Evolutionary conservation across 2,113 vertebrate species (phyloP).

Genomic region (Malurus elegans): DNA sequence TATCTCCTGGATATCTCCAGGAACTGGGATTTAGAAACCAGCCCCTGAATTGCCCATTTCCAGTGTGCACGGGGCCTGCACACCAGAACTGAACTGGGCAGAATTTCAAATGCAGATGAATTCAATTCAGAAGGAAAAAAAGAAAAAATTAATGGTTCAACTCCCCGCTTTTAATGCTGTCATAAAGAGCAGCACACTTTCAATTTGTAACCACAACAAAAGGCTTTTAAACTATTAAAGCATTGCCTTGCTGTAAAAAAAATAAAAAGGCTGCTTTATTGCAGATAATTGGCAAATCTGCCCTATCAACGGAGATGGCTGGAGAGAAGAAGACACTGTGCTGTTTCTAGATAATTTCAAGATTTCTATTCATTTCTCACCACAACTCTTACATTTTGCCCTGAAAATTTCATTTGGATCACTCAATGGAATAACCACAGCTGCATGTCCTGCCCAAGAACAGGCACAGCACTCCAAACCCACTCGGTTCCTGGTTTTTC

Average conservation of each 20-base stretch:
- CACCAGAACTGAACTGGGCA: constrained; percentile 17
- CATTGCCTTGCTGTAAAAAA: constrained; percentile 22
- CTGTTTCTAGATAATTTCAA: not conserved
- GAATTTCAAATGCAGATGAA: constrained; percentile 19
- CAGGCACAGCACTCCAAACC: not conserved
- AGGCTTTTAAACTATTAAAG: constrained; percentile 58
- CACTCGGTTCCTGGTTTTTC: not conserved
- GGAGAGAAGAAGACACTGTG: not conserved
- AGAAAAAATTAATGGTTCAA: constrained; percentile 3
- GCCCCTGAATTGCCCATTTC: not conserved
- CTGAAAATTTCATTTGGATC: not conserved
- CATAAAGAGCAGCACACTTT: constrained; percentile 39
- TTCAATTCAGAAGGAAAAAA: not conserved
- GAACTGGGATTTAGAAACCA: not conserved
- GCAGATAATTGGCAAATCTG: constrained; percentile 11
- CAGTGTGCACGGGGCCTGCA: not conserved
- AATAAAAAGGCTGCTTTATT: constrained; percentile 37
- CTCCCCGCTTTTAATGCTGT: not conserved
- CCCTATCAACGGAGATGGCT: not conserved
- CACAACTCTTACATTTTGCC: not conserved
- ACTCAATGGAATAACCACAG: not conserved
- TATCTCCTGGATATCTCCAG: no score
- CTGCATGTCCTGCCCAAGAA: not conserved
- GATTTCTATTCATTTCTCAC: not conserved
- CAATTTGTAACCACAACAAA: constrained; percentile 61